phyloP scores from a whole-genome alignment of 2,888 invertebrate species.

The Isoperla grammatica region DNA sequence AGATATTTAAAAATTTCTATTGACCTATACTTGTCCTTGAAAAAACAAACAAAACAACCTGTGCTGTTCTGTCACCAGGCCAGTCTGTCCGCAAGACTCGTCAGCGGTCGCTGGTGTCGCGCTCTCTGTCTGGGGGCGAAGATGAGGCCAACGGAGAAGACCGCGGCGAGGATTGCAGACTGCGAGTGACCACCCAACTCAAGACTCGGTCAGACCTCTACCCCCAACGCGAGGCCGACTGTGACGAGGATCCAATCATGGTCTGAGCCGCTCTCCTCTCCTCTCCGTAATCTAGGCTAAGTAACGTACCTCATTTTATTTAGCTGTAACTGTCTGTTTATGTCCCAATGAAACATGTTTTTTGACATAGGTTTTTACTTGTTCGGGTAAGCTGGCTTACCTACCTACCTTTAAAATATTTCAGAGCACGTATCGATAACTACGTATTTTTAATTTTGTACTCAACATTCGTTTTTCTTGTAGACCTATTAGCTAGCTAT shows the following conservation, averaged over 20 bases:
- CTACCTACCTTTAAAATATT: background rate
- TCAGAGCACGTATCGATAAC: too few species aligned
- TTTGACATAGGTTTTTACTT: background rate
- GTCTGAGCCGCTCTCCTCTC: slow-evolving; percentile 34
- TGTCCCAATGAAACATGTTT: background rate
- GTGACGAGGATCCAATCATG: slow-evolving; percentile 42
- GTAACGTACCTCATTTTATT: background rate
- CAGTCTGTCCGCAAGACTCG: slow-evolving; percentile 9
- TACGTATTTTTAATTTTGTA: too few species aligned
- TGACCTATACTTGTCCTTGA: too few species aligned
- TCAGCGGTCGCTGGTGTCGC: slow-evolving; percentile 24
- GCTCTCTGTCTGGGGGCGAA: slow-evolving; percentile 28
- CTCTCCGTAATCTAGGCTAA: too few species aligned
- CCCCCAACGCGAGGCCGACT: slow-evolving; percentile 35
- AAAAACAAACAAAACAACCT: too few species aligned
- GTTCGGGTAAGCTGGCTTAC: slow-evolving; percentile 8
- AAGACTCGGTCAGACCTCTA: slow-evolving; percentile 42
- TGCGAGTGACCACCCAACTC: slow-evolving; percentile 9
- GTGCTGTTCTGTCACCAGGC: too few species aligned
- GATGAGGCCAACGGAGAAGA: slow-evolving; percentile 8
- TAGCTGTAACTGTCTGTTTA: background rate
- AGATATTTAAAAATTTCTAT: too few species aligned
- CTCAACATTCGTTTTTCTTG: too few species aligned
- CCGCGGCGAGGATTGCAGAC: background rate
- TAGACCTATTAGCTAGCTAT: slow-evolving; percentile 6